Percentiles rank a stretch among this genome's conserved stretches.
phyloP scores from a whole-genome alignment of 2,888 invertebrate genomes.

The Hypomecis punctinalis region DNA sequence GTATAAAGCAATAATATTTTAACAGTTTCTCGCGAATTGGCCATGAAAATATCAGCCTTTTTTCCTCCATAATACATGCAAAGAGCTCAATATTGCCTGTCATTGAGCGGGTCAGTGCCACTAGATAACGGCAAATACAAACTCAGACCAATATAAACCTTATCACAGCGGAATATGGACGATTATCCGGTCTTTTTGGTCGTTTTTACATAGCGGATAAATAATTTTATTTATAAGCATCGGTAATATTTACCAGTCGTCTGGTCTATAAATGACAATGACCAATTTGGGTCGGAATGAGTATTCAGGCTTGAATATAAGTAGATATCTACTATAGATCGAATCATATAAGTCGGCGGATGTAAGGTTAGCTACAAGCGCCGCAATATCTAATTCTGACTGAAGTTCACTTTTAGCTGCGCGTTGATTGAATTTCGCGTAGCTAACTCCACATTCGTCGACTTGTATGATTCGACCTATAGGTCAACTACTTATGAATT shows the following conservation, averaged over 20 bases:
- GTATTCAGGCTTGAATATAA: neutral
- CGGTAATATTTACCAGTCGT: neutral
- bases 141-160: slow-evolving; percentile 5
- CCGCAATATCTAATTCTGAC: too few species aligned
- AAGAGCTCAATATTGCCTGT: slow-evolving; percentile 40
- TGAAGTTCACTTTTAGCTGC: too few species aligned
- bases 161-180: neutral
- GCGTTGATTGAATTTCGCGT: too few species aligned
- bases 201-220: slow-evolving; percentile 13
- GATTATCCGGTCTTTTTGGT: neutral
- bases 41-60: slow-evolving; percentile 15
- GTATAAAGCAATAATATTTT: neutral
- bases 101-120: slow-evolving; percentile 58
- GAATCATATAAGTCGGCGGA: too few species aligned
- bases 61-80: slow-evolving; percentile 23
- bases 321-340: too few species aligned
- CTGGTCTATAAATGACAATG: slow-evolving; percentile 7
- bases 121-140: slow-evolving; percentile 37
- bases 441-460: too few species aligned
- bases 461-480: too few species aligned
- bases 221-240: slow-evolving; percentile 11
- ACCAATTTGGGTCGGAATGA: slow-evolving; percentile 5
- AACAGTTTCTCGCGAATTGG: neutral
- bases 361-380: too few species aligned
- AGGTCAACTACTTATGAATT: too few species aligned